Conservation (phyloP, 1,140 invertebrate species). For the Drosophila ironensis region DNA sequence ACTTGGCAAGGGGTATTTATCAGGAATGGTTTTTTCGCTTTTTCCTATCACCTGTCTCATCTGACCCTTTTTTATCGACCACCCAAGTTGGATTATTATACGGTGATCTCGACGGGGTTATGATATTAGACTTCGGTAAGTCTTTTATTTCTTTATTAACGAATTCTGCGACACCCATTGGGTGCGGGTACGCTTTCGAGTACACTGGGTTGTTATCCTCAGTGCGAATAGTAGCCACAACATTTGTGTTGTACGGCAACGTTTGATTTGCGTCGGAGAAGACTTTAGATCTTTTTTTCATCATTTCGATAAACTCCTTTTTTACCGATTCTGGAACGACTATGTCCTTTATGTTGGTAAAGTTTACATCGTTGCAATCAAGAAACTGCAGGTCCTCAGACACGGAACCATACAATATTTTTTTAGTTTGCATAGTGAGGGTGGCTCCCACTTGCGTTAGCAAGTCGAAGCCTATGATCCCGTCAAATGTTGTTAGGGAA, state of each 20-base stretch:
- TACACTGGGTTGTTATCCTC: too few relatives aligned
- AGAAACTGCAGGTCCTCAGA: background rate
- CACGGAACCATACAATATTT: background rate
- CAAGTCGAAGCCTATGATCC: background rate
- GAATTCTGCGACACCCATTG: background rate
- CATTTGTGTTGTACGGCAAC: too few relatives aligned
- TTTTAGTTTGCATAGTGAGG: background rate
- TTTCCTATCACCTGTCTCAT: background rate
- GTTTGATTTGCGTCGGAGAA: background rate
- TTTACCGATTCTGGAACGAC: background rate
- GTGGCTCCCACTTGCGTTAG: background rate
- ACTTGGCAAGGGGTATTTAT: too few relatives aligned
- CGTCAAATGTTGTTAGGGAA: background rate
- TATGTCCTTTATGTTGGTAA: background rate
- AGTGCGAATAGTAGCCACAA: too few relatives aligned
- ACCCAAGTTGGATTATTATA: too few relatives aligned
- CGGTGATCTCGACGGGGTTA: too few relatives aligned
- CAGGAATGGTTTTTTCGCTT: constrained; percentile 5
- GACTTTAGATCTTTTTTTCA: too few relatives aligned
- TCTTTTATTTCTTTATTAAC: background rate
- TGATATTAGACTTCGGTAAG: too few relatives aligned
- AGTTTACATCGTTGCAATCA: background rate
- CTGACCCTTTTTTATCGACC: background rate
- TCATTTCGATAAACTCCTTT: too few relatives aligned
- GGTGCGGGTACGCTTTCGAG: background rate